Percentiles rank a stretch among this genome's conserved stretches.
These are phyloP conservation scores for Thunnus maccoyii DNA, from an alignment of 2,113 vertebrate genomes.

Conservation along the genomic window DNA sequence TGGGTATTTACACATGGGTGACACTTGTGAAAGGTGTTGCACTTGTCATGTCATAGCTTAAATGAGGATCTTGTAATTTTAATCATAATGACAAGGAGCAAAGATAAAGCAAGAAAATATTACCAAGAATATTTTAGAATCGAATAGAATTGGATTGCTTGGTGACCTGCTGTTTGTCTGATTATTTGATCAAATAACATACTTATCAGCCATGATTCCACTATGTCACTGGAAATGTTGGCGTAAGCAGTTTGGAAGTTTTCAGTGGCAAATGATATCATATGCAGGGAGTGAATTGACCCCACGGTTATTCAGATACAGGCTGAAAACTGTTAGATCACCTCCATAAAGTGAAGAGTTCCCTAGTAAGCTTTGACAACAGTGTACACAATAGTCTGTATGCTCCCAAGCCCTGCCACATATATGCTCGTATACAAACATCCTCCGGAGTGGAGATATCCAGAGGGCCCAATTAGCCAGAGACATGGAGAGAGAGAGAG, in stretches of 20 bases:
- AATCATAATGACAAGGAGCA: not conserved
- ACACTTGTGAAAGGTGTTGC: slow-evolving; percentile 45
- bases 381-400: slow-evolving; percentile 49
- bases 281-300: not conserved
- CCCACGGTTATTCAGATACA: not conserved
- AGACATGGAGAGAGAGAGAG: slow-evolving; percentile 41
- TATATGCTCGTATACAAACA: slow-evolving; percentile 71
- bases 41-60: slow-evolving; percentile 21
- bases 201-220: not conserved
- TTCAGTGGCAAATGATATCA: not conserved
- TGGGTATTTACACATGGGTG: slow-evolving; percentile 34
- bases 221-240: not conserved
- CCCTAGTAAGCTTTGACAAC: slow-evolving; percentile 44
- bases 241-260: not conserved
- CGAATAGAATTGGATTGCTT: not conserved
- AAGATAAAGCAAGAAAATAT: slow-evolving; percentile 1
- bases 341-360: slow-evolving; percentile 35
- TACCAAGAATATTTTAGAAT: too few relatives aligned
- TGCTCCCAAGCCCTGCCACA: slow-evolving; percentile 24
- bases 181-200: slow-evolving; percentile 5
- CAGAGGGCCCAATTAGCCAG: slow-evolving; percentile 78
- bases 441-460: slow-evolving; percentile 69
- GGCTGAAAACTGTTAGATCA: slow-evolving; percentile 17
- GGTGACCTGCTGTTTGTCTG: not conserved
- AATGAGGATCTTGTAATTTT: slow-evolving; percentile 22